These are phyloP conservation scores for Muscicapa adusta DNA, from an alignment of 2,113 vertebrate genomes.

Conservation along the genomic window DNA sequence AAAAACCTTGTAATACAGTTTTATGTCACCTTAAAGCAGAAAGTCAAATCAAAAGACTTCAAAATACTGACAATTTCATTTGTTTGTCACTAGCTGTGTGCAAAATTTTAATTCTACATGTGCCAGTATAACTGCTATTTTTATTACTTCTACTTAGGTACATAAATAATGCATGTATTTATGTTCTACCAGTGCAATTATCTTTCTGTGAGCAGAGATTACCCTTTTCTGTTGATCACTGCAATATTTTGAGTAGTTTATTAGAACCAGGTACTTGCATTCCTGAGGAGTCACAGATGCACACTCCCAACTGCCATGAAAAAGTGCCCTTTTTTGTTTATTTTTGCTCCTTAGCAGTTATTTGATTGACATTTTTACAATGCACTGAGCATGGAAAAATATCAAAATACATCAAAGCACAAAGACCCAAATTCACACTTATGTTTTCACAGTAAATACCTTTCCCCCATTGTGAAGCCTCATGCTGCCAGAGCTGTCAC, in stretches of 20 bases:
- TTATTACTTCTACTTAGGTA: background rate
- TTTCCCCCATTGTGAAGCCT: background rate
- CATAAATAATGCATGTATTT: background rate
- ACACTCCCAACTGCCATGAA: background rate
- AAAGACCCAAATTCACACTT: background rate
- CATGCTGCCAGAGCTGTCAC: background rate
- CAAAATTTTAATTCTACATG: background rate
- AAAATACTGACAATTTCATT: background rate
- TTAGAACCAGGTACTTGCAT: background rate
- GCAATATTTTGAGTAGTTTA: background rate
- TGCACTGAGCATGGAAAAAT: background rate
- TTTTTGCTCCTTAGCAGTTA: background rate
- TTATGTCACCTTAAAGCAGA: background rate
- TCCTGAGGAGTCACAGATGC: background rate
- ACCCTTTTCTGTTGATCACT: background rate
- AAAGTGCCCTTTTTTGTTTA: background rate
- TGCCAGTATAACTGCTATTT: background rate
- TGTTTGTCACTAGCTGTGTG: background rate
- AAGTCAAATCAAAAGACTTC: background rate
- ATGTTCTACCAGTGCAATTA: accelerated
- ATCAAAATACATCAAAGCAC: background rate
- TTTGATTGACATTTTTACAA: background rate
- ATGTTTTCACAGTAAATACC: background rate
- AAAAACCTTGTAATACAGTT: background rate
- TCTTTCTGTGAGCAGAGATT: background rate